Percentiles rank a stretch among this genome's conserved stretches.
Evolutionary conservation across 2,888 invertebrate genomes (phyloP).

Genomic region (Malacosoma neustria): DNA sequence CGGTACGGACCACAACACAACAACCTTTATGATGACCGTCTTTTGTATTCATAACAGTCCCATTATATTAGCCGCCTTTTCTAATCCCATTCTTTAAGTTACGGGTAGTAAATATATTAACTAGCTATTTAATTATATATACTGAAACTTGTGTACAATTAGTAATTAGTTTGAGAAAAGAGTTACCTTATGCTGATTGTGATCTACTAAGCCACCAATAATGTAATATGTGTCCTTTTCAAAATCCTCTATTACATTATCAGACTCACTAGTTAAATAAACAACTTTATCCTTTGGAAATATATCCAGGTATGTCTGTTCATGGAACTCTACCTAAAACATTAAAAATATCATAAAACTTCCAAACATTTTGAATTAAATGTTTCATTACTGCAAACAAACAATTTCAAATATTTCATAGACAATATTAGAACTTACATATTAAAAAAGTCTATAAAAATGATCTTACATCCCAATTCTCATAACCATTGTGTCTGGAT

Average conservation of each 20-base stretch:
- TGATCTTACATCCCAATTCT: slow-evolving; percentile 91
- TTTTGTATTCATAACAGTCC: too few relatives aligned
- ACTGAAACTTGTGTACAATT: too few relatives aligned
- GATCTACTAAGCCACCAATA: slow-evolving; percentile 98
- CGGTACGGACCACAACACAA: too few relatives aligned
- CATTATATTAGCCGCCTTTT: too few relatives aligned
- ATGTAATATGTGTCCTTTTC: slow-evolving; percentile 89
- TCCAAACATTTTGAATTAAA: too few relatives aligned
- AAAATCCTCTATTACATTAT: slow-evolving; percentile 84
- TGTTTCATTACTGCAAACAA: too few relatives aligned
- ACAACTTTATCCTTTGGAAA: slow-evolving; percentile 87
- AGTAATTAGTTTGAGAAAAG: too few relatives aligned
- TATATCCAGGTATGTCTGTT: slow-evolving; percentile 78
- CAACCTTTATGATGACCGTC: too few relatives aligned
- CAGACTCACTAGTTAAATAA: slow-evolving; percentile 96
- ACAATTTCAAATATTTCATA: too few relatives aligned
- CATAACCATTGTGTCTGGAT: slow-evolving; percentile 88
- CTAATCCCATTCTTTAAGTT: too few relatives aligned
- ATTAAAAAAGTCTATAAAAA: not conserved
- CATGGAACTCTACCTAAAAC: slow-evolving; percentile 80
- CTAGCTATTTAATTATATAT: too few relatives aligned
- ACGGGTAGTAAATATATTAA: too few relatives aligned
- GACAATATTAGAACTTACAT: slow-evolving; percentile 3
- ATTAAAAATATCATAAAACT: not conserved
- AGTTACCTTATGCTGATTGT: slow-evolving; percentile 90